A percentile compares a stretch with the other conserved stretches of the same genome.
phyloP scores from a whole-genome alignment of 2,113 vertebrate species.

The Notiomystis cincta region DNA sequence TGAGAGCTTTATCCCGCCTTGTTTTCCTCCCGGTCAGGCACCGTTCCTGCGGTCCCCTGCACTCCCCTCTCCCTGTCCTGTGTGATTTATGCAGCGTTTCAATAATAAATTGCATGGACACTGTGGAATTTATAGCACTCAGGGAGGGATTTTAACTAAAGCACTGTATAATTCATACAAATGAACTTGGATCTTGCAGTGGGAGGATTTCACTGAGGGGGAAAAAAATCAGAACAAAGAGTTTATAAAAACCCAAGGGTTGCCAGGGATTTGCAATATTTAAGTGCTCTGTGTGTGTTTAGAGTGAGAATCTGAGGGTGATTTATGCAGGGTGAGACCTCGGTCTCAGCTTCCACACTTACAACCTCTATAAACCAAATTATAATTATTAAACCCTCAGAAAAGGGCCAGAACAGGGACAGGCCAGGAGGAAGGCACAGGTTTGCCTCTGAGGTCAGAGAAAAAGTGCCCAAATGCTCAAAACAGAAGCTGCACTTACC shows the following conservation, averaged over 20 bases:
- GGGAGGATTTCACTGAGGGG: conserved; percentile 11
- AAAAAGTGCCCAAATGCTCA: background rate
- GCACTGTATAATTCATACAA: conserved; percentile 64
- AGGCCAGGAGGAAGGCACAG: background rate
- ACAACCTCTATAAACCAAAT: background rate
- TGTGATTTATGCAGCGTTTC: conserved; percentile 53
- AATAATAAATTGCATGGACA: conserved; percentile 53
- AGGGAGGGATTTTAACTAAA: conserved; percentile 61
- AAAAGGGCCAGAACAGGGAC: background rate
- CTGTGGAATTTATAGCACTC: conserved; percentile 44
- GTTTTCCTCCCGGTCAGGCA: background rate
- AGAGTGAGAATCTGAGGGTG: background rate
- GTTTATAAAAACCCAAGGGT: conserved; percentile 27
- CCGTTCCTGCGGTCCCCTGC: background rate
- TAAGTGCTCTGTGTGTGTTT: background rate
- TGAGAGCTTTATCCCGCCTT: background rate
- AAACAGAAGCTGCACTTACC: background rate
- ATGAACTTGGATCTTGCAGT: conserved; percentile 36
- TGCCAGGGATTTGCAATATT: background rate
- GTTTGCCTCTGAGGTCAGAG: background rate
- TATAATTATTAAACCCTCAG: background rate
- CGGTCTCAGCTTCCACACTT: background rate
- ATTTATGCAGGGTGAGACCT: background rate
- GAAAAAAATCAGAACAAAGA: background rate
- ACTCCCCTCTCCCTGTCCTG: background rate